Evolutionary conservation across 2,113 vertebrate species (phyloP).

Genomic region (Chlamydotis undulata): DNA sequence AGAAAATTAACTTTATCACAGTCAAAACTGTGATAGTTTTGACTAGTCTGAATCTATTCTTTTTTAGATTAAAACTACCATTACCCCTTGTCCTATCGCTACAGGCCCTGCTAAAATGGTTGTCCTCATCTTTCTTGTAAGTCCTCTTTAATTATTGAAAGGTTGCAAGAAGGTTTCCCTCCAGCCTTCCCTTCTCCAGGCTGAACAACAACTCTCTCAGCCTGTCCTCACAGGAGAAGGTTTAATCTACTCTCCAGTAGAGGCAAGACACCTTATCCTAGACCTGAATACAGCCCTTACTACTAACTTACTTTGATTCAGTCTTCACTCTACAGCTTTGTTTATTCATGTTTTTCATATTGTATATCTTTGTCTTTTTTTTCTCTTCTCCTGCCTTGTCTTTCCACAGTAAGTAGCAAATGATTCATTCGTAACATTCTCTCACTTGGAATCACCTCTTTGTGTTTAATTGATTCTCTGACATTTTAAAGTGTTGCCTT

Average conservation of each 20-base stretch:
- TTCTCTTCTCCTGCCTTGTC: neutral
- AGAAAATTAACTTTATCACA: no score
- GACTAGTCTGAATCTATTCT: neutral
- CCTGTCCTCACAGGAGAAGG: neutral
- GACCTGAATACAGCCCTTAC: neutral
- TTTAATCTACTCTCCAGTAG: neutral
- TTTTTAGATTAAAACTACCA: neutral
- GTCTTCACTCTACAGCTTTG: neutral
- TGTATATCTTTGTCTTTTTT: neutral
- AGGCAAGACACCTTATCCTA: neutral
- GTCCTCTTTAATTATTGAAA: neutral
- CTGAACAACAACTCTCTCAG: neutral
- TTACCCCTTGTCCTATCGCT: neutral
- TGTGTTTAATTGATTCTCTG: neutral
- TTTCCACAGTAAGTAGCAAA: neutral
- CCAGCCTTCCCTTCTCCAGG: neutral
- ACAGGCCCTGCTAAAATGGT: neutral
- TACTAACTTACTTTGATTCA: neutral
- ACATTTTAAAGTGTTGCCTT: neutral
- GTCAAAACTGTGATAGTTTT: no score
- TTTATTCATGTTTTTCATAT: neutral
- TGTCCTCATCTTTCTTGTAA: neutral
- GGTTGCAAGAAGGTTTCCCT: fast-evolving
- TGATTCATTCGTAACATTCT: neutral
- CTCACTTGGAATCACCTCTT: neutral